phyloP scores from a whole-genome alignment of 2,113 vertebrate species.

The Calidris pugnax region DNA sequence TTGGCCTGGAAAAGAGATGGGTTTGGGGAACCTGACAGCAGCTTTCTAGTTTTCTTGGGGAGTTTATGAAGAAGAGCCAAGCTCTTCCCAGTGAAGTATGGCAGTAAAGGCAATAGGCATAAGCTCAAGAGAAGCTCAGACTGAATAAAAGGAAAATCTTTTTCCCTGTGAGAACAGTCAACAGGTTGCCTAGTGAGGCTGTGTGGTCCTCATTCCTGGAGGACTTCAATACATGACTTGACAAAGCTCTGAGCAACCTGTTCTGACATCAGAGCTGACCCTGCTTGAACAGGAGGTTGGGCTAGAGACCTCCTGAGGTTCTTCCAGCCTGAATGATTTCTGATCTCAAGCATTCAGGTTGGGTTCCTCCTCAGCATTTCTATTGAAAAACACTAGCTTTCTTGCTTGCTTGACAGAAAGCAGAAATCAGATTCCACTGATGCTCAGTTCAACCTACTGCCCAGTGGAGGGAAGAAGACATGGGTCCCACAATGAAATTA shows the following conservation, averaged over 20 bases:
- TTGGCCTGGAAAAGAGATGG: not conserved
- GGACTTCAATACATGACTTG: not conserved
- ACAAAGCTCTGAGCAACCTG: not conserved
- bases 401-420: not conserved
- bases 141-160: not conserved
- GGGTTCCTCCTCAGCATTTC: not conserved
- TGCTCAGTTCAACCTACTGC: not conserved
- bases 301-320: not conserved
- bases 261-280: not conserved
- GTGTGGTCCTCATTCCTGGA: not conserved
- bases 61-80: not conserved
- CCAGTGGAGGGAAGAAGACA: not conserved
- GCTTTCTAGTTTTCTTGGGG: not conserved
- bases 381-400: not conserved
- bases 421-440: not conserved
- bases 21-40: not conserved
- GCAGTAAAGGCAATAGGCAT: not conserved
- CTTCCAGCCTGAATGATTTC: not conserved
- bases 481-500: fast-evolving
- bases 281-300: not conserved
- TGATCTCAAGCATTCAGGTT: not conserved
- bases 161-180: not conserved
- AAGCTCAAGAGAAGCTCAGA: not conserved
- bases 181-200: not conserved
- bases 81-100: not conserved